Percentiles rank a stretch among this genome's conserved stretches.
These are phyloP conservation scores for Columbina picui DNA, from an alignment of 2,113 vertebrate species.

Conservation along the genomic window DNA sequence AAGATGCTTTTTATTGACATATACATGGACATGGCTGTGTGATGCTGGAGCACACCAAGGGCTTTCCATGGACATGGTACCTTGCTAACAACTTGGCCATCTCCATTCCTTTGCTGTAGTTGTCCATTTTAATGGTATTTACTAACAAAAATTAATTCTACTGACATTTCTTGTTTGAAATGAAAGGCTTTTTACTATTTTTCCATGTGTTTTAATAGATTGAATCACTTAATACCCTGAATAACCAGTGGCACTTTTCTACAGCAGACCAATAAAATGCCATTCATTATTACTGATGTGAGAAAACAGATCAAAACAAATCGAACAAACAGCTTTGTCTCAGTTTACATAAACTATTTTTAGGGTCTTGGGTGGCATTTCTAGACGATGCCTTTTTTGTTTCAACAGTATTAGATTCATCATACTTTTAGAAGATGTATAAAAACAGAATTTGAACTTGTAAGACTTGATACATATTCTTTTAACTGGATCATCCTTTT, in stretches of 20 bases:
- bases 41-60: not conserved
- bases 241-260: not conserved
- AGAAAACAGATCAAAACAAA: not conserved
- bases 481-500: not conserved
- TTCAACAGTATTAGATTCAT: not conserved
- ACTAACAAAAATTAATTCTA: not conserved
- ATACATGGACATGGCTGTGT: rapidly evolving
- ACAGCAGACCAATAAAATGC: not conserved
- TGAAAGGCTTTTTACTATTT: no score
- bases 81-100: not conserved
- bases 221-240: not conserved
- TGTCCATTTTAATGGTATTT: not conserved
- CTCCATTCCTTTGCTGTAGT: not conserved
- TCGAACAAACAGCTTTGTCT: not conserved
- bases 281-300: not conserved
- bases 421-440: not conserved
- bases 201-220: rapidly evolving
- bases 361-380: not conserved
- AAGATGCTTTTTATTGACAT: not conserved
- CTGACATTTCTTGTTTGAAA: no score
- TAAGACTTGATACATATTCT: not conserved
- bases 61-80: not conserved
- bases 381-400: not conserved
- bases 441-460: not conserved
- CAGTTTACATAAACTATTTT: not conserved